Conservation (phyloP, 1,140 invertebrate genomes). For the Leucophenga varia region DNA sequence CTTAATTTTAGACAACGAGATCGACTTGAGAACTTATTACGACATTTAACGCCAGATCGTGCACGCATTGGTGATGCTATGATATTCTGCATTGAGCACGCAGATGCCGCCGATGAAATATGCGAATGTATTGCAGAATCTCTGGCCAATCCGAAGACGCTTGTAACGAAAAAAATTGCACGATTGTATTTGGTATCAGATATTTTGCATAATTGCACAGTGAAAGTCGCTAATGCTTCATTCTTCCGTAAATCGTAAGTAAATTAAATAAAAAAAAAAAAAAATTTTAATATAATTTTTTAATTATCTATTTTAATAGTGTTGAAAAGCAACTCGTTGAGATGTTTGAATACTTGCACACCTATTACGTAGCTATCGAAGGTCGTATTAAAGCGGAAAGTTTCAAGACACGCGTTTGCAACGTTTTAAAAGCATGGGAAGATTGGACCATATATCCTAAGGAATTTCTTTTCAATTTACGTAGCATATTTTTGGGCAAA, state of each 20-base stretch:
- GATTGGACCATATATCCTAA: slow-evolving; percentile 97
- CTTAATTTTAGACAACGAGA: slow-evolving; percentile 76
- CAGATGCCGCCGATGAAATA: slow-evolving; percentile 95
- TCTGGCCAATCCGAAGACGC: slow-evolving; percentile 76
- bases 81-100: slow-evolving; percentile 98
- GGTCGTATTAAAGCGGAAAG: slow-evolving; percentile 93
- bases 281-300: not conserved
- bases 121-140: slow-evolving; percentile 87
- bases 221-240: slow-evolving; percentile 96
- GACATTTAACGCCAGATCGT: slow-evolving; percentile 84
- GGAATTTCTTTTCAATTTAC: slow-evolving; percentile 87
- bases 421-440: slow-evolving; percentile 95
- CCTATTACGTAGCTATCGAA: slow-evolving; percentile 76
- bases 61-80: slow-evolving; percentile 89
- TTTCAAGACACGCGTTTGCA: slow-evolving; percentile 93
- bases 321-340: slow-evolving; percentile 85
- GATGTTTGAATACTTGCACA: slow-evolving; percentile 84
- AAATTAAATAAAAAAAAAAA: not conserved
- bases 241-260: slow-evolving; percentile 87
- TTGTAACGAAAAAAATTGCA: slow-evolving; percentile 89
- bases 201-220: slow-evolving; percentile 94
- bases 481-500: slow-evolving; percentile 86
- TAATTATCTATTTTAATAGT: slow-evolving; percentile 56
- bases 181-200: slow-evolving; percentile 95
- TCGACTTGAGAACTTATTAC: slow-evolving; percentile 87